These are phyloP conservation scores for Podilymbus podiceps DNA, from an alignment of 2,113 vertebrate species.

Conservation along the genomic window DNA sequence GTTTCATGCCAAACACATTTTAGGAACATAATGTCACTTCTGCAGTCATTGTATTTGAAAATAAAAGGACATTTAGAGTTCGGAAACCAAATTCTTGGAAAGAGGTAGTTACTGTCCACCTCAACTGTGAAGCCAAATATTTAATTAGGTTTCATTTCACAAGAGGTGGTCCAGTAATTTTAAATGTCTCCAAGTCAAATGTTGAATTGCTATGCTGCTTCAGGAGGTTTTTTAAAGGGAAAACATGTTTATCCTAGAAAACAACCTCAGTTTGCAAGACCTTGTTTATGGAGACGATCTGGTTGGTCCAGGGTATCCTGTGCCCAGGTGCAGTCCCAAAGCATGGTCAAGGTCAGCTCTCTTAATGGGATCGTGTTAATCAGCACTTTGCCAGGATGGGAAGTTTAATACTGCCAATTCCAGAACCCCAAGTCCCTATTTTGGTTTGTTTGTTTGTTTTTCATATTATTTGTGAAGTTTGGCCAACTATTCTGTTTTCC, in stretches of 20 bases:
- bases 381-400: neutral
- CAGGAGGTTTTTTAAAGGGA: neutral
- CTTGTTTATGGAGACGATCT: neutral
- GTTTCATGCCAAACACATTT: neutral
- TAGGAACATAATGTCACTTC: neutral
- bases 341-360: neutral
- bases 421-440: constrained; percentile 43
- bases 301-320: neutral
- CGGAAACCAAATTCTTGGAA: constrained; percentile 34
- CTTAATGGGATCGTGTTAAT: neutral
- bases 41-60: constrained; percentile 6
- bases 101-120: neutral
- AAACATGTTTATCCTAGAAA: neutral
- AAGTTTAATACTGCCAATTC: neutral
- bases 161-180: constrained; percentile 12
- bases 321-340: neutral
- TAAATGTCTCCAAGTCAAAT: neutral
- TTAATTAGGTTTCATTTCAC: constrained; percentile 42
- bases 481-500: constrained; percentile 33
- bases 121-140: constrained; percentile 15
- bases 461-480: constrained; percentile 37
- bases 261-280: neutral
- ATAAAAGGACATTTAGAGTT: neutral
- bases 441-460: no score
- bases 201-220: neutral